Conservation (phyloP, 2,797 vertebrate genomes). For the Myripristis murdjan region DNA sequence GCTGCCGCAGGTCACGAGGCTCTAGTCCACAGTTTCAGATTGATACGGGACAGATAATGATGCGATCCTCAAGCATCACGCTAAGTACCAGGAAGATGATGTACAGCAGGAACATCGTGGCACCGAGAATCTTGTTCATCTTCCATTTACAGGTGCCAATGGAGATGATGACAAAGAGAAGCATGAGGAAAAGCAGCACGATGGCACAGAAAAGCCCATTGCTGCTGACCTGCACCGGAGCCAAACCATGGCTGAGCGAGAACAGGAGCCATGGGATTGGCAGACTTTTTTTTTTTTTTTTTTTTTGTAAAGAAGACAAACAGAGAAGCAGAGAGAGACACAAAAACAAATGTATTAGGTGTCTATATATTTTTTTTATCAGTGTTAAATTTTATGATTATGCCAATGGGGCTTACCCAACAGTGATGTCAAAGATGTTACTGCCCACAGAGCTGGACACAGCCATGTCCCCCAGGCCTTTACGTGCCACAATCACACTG, state of each 20-base stretch:
- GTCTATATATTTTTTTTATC: neutral
- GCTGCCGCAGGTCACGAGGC: slow-evolving; percentile 19
- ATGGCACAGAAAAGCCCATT: slow-evolving; percentile 98
- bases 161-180: slow-evolving; percentile 95
- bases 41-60: slow-evolving; percentile 94
- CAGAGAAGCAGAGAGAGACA: slow-evolving; percentile 7
- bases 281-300: slow-evolving; percentile 91
- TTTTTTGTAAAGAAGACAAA: neutral
- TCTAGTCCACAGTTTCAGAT: slow-evolving; percentile 82
- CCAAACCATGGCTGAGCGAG: slow-evolving; percentile 84
- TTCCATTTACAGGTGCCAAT: slow-evolving; percentile 95
- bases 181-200: slow-evolving; percentile 97
- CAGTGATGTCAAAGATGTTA: slow-evolving; percentile 98
- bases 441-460: slow-evolving; percentile 98
- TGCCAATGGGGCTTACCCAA: slow-evolving; percentile 90
- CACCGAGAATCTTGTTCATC: slow-evolving; percentile 95
- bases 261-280: slow-evolving; percentile 95
- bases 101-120: slow-evolving; percentile 95
- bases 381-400: neutral
- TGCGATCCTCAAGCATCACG: slow-evolving; percentile 95
- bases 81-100: slow-evolving; percentile 96
- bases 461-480: slow-evolving; percentile 97
- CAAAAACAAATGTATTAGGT: slow-evolving; percentile 1
- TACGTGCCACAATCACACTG: slow-evolving; percentile 97
- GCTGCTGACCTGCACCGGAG: slow-evolving; percentile 94